phyloP scores from a whole-genome alignment of 2,113 vertebrate genomes.

The Chloroceryle aenea region DNA sequence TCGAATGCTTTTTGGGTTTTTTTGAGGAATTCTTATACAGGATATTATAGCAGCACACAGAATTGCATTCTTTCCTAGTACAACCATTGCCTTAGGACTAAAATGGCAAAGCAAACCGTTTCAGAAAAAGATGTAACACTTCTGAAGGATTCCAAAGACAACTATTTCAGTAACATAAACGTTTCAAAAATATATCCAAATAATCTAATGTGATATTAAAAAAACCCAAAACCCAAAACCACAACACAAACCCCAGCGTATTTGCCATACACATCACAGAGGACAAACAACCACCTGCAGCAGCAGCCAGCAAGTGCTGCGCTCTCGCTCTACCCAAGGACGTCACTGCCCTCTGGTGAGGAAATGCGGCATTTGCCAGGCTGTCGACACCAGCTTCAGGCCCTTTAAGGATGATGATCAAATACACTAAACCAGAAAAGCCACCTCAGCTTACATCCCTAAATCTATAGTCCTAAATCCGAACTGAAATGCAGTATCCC shows the following conservation, averaged over 20 bases:
- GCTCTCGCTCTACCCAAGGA: not conserved
- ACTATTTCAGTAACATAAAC: not conserved
- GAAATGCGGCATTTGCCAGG: not conserved
- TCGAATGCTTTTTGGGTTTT: not conserved
- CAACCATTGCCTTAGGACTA: not conserved
- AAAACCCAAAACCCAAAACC: not conserved
- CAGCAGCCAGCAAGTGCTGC: too few species aligned
- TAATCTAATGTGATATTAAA: accelerated
- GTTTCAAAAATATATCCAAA: accelerated
- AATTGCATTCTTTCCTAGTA: not conserved
- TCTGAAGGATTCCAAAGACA: not conserved
- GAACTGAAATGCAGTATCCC: not conserved
- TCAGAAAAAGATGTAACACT: accelerated
- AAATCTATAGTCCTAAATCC: not conserved
- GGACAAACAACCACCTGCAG: not conserved
- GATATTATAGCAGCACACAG: not conserved
- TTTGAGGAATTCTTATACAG: not conserved
- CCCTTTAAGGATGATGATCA: accelerated
- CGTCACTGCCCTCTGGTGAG: not conserved
- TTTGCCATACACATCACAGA: accelerated
- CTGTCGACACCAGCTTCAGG: not conserved
- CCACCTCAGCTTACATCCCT: accelerated
- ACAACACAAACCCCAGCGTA: too few species aligned
- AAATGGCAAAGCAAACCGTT: not conserved
- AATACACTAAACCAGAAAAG: accelerated